Evolutionary conservation across 2,113 vertebrate species (phyloP), one percentile per base, ranked within the genome.

Genomic region (Rhea pennata): DNA sequence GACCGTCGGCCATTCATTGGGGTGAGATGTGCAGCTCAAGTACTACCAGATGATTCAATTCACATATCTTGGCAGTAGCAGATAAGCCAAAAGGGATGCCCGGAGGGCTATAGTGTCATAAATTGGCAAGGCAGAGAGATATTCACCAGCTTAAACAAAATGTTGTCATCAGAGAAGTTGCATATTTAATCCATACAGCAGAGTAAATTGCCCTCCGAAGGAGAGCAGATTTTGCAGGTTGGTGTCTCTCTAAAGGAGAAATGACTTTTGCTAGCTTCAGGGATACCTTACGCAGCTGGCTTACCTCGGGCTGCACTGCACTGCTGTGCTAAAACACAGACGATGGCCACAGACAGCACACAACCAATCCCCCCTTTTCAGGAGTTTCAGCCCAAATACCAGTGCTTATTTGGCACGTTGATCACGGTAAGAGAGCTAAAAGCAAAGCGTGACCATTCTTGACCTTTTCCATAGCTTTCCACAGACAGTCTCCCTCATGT

Each of bases 41-140:
- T 86, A 93, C 76, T 92, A 95, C 78, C 93, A 96, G 92, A 93
- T 97, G 83, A 97, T 90, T 93, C 76, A 91, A 89, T 89, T 87
- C 91, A 54, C 70, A 33, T 89, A 93, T 93, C 84, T 93, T 92
- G 91, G 72, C 89, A 80, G 87, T 77, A 95, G 82, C 39, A 96
- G 84, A 94, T 91, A 96, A 94, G 85, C 40, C 82, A 86, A 86
- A 94, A 93, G 93, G 69, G 82, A 71, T 95, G 92, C 72, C 92
- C 56, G 80, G 82, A 67, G 88, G 90, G 72, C 90, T 92, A 80
- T 9, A 77, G 27, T 67, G 79, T 96, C 88, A 95, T 92, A 88
- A 96, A 94, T 51, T 96, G 88, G 93, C 93, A 94, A 77, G 50
- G 64, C 46, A 81, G 23, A 79, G 54, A 84, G 87, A 85, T 61